phyloP scores from a whole-genome alignment of 2,888 invertebrate species.

The Caenorhabditis macrosperma region DNA sequence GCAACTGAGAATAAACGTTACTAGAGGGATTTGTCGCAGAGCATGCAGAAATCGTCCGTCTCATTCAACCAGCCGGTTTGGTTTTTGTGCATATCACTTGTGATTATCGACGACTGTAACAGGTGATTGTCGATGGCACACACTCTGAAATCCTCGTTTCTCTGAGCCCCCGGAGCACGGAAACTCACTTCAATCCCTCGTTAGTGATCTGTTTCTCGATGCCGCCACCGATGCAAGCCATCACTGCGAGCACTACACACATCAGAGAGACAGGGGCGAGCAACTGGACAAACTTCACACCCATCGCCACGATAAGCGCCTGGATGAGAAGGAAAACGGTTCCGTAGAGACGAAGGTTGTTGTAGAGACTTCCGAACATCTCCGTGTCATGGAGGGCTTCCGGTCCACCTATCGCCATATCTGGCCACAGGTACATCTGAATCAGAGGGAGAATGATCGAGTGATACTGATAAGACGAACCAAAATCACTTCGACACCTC shows the following conservation, averaged over 20 bases:
- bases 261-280: constrained; percentile 95
- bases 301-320: constrained; percentile 90
- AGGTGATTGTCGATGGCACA: constrained; percentile 93
- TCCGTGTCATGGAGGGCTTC: constrained; percentile 75
- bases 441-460: background rate
- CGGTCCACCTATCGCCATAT: constrained; percentile 76
- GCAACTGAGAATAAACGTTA: constrained; percentile 37
- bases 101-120: constrained; percentile 81
- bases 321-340: constrained; percentile 90
- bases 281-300: constrained; percentile 98
- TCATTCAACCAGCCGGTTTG: constrained; percentile 48
- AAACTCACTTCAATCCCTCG: constrained; percentile 89
- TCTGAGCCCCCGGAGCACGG: no score
- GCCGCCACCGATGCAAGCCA: constrained; percentile 95
- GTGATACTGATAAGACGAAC: constrained; percentile 72
- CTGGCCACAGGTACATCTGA: constrained; percentile 77
- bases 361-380: constrained; percentile 86
- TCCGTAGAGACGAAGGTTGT: constrained; percentile 98
- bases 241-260: constrained; percentile 95
- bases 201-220: constrained; percentile 88
- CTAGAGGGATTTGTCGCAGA: constrained; percentile 84
- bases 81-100: constrained; percentile 46
- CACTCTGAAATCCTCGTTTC: constrained; percentile 83
- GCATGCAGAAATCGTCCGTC: constrained; percentile 82
- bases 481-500: constrained; percentile 82